These are phyloP conservation scores for Blastobasis lacticolella DNA, from an alignment of 2,888 invertebrate genomes.

Conservation along the genomic window DNA sequence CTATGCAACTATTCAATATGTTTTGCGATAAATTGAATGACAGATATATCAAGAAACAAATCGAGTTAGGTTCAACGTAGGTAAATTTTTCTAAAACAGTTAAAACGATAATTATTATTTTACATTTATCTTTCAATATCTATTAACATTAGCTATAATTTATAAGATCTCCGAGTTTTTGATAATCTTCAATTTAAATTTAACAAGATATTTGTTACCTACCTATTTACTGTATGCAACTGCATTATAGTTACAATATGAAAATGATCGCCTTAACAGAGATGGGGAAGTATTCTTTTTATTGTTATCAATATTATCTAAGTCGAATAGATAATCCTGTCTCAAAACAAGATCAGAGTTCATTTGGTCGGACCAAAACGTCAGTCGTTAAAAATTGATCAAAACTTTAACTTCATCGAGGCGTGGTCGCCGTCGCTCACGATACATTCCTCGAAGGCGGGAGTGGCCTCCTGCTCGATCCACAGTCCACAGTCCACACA, in stretches of 20 bases:
- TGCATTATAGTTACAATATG: constrained; percentile 46
- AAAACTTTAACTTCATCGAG: constrained; percentile 48
- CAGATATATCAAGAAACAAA: constrained; percentile 54
- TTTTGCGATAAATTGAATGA: constrained; percentile 53
- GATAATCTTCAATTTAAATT: constrained; percentile 65
- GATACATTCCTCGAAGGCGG: constrained; percentile 9
- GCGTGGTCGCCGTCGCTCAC: constrained; percentile 15
- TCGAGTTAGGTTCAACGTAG: constrained; percentile 64
- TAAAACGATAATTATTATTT: constrained; percentile 61
- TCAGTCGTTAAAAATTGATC: constrained; percentile 69
- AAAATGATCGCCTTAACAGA: constrained; percentile 51
- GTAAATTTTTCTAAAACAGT: constrained; percentile 74
- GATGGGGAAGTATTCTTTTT: constrained; percentile 48
- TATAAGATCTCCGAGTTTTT: constrained; percentile 67
- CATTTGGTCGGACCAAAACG: constrained; percentile 74
- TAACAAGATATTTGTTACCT: constrained; percentile 71
- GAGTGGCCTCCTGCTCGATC: constrained; percentile 14
- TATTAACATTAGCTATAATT: constrained; percentile 73
- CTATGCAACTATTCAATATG: constrained; percentile 61
- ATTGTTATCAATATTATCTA: constrained; percentile 47
- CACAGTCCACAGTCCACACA: constrained; percentile 23
- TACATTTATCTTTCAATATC: constrained; percentile 65
- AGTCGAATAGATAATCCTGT: constrained; percentile 61
- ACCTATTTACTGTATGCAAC: constrained; percentile 58
- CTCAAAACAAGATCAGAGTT: constrained; percentile 69